Evolutionary conservation across 1,140 invertebrate species (phyloP), one percentile per base, ranked within the genome.

Genomic region (Belonocnema kinseyi): DNA sequence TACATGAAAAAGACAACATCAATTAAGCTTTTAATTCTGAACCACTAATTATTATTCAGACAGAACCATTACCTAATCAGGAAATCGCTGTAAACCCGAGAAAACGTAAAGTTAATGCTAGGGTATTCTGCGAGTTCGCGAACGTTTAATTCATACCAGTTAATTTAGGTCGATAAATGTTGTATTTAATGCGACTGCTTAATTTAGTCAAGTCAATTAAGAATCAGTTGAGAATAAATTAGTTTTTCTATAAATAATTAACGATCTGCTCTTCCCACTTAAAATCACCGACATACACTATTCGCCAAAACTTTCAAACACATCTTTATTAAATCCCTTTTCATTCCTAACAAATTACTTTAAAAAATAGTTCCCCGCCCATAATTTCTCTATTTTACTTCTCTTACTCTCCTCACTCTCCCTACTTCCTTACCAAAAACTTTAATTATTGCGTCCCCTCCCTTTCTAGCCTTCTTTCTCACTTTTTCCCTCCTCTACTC

Each of bases 141-240:
- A 54, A 7, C 5, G 53, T 54, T 54, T 54, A 54, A 54, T 54
- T 54, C 53, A n/a, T 54, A 54, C 19, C 53, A 54, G 53, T 54
- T 54, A 54, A 17, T 54, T 54, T 17, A 54, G 53, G 53, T 54
- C 53, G 53, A 16, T 16, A 54, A n/a, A 26, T 26, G 21, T 54
- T 17, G 53, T 54, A 54, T 54, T 54, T 54, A 54, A 54, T 54
- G 16, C 53, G 16, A 54, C 53, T 16, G 53, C 16, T 54, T 16
- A 17, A 54, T 54, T 17, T 54, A 17, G 7, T 14, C 16, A 11
- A 54, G 53, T 54, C 53, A 54, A 54, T 54, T 54, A 54, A 54
- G 53, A 54, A 54, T n/a, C 53, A 54, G n/a, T 54, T 54, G 53
- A 54, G 53, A 54, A 17, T 17, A 17, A 54, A 16, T 17, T 54